Conservation (phyloP, 1,140 invertebrate species). For the Phymastichus coffea region DNA sequence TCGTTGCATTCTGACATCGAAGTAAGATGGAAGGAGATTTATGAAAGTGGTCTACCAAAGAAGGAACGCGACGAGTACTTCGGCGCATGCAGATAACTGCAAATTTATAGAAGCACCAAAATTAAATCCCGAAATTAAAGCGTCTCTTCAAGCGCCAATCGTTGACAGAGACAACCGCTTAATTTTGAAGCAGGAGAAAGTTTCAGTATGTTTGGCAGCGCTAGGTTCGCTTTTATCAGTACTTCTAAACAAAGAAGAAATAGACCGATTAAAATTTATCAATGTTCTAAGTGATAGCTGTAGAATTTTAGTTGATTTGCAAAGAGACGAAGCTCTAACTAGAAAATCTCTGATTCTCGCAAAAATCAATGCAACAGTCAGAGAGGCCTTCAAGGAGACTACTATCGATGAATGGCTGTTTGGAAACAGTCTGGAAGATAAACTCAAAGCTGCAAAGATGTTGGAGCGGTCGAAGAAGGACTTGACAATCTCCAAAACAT, state of each 20-base stretch:
- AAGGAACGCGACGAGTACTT: conserved; percentile 4
- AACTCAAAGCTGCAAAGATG: not conserved
- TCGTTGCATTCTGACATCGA: conserved; percentile 22
- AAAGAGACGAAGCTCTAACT: conserved; percentile 16
- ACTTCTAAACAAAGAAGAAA: not conserved
- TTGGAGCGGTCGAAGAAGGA: conserved; percentile 16
- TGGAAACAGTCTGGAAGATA: not conserved
- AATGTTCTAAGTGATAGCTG: not conserved
- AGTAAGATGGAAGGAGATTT: conserved; percentile 12
- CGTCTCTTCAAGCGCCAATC: conserved; percentile 18
- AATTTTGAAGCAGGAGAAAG: conserved; percentile 28
- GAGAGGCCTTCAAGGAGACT: not conserved
- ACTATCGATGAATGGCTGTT: not conserved
- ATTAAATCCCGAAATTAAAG: conserved; percentile 25
- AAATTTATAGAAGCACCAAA: conserved; percentile 24
- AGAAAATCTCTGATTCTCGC: conserved; percentile 17
- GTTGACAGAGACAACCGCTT: conserved; percentile 26
- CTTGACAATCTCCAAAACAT: not conserved
- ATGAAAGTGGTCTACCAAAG: conserved; percentile 20
- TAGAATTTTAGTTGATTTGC: conserved; percentile 7
- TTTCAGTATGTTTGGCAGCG: conserved; percentile 19
- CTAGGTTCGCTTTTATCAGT: not conserved
- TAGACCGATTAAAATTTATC: not conserved
- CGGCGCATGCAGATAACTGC: conserved; percentile 17
- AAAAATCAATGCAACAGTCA: conserved; percentile 8